Base-by-base conservation (phyloP, 2,113 vertebrate species). In the Piprites chloris region DNA sequence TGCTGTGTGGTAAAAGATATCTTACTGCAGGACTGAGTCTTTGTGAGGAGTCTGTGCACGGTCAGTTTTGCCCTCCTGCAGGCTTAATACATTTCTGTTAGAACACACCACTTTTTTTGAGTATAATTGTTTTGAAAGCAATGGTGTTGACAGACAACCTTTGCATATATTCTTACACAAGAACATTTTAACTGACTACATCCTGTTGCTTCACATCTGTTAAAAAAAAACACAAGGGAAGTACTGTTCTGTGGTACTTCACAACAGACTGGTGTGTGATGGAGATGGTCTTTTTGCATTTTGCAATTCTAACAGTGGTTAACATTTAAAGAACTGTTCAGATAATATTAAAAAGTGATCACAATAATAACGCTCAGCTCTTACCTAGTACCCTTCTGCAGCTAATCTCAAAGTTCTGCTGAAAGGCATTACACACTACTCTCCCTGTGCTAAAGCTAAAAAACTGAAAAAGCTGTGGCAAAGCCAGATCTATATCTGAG, bases 141-240 rank as follows among this genome's bases (percentile, higher is more conserved):
- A 18, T 2, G 0, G 9, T 26, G 61, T 9, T 50, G 55, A 44
- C 59, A 46, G 37, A 44, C 33, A 44, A 28, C 9, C 32, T 85
- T 80, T 59, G 80, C 58, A 30, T 66, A 11, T 23, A 56, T 35
- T 37, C 71, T 88, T 89, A 84, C 42, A 27, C 7, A 72, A 83
- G 71, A 73, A 62, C 1, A 5, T 66, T 56, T 94, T 88, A 83
- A 66, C 67, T 86, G 72, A 37, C 87, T 90, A 24, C 72, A 95
- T 88, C 95, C 90, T 90, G 44, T 96, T 96, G 79, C 85, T 68
- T 94, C 88, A 96, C 41, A 33, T 63, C 79, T 55, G 56, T 80
- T 88, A 52, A 77, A 85, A 84, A 83, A 83, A 83, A 83, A 14
- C 17, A 10, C 35, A 58, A 67, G 32, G 50, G 55, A 59, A 5